Evolutionary conservation across 2,113 vertebrate species (phyloP).

Genomic region (Machaerirhynchus nigripectus): DNA sequence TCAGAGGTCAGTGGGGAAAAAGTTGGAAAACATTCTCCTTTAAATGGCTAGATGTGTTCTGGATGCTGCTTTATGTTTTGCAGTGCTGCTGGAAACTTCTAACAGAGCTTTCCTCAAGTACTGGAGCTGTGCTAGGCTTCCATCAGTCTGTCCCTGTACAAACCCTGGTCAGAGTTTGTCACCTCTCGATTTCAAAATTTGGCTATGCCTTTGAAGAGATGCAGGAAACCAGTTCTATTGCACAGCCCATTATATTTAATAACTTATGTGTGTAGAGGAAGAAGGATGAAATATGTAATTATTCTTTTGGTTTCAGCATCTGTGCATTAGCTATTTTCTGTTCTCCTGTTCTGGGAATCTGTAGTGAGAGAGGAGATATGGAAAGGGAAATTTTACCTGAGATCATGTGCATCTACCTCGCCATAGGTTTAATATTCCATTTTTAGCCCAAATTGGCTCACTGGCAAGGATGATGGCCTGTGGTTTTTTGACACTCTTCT

Average conservation of each 20-base stretch:
- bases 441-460: not conserved
- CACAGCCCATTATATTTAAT: not conserved
- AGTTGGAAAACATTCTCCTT: not conserved
- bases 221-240: not conserved
- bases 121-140: not conserved
- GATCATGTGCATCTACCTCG: not conserved
- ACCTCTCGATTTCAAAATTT: not conserved
- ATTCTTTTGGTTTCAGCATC: not conserved
- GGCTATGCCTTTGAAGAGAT: not conserved
- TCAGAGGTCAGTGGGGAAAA: not conserved
- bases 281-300: not conserved
- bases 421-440: not conserved
- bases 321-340: not conserved
- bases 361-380: not conserved
- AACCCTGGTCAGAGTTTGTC: not conserved
- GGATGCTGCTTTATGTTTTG: not conserved
- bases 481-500: not conserved
- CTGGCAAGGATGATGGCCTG: not conserved
- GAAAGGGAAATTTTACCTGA: not conserved
- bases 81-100: not conserved
- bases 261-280: not conserved
- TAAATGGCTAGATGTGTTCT: not conserved
- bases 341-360: not conserved
- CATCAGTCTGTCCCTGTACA: not conserved
- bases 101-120: not conserved